Base-by-base conservation (phyloP, 2,113 vertebrate species). In the Zosterops borbonicus region DNA sequence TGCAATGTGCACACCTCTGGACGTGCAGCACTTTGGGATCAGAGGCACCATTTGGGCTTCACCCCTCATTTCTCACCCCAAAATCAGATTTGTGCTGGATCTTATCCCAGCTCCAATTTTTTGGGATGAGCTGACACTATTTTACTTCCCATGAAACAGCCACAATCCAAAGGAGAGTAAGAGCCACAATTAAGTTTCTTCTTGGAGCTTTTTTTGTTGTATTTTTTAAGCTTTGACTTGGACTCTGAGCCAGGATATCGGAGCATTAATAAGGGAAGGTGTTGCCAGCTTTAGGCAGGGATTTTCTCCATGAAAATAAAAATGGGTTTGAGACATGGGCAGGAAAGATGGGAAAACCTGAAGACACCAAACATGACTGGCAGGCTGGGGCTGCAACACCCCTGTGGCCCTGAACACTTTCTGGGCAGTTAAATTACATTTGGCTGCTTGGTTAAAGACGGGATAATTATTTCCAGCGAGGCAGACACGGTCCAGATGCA, bases 391-490 rank as follows among this genome's bases (percentile, higher is more conserved):
- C 37, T 68, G 49, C 2, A 2, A 39, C 67, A 62, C 67, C 71
- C 73, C 86, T 59, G 74, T 6, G 12, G 52, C 29, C 83, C 56
- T 7, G 1, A 65, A 78, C 60, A 17, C 56, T 31, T 86, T 55
- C 75, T 63, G 67, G 35, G 50, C 53, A 46, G 46, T 58, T 73
- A 70, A 93, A 93, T 74, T n/a, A 31, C 11, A 42, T 63, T 90
- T 69, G 86, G 33, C 76, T 96, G 77, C 90, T 70, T 37, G 50
- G 71, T 67, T 90, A 60, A 86, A 88, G 79, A 80, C 20, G 20
- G 68, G 62, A 67, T 81, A 81, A 93, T 81, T 70, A 78, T 77
- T 93, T 75, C 89, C 86, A 93, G 80, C 0, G 0, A 89, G 56
- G 80, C 15, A 92, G 73, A 84, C 73, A 37, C 0, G 5, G 11